Conservation (phyloP, 2,888 invertebrate species). For the Helleia helle region DNA sequence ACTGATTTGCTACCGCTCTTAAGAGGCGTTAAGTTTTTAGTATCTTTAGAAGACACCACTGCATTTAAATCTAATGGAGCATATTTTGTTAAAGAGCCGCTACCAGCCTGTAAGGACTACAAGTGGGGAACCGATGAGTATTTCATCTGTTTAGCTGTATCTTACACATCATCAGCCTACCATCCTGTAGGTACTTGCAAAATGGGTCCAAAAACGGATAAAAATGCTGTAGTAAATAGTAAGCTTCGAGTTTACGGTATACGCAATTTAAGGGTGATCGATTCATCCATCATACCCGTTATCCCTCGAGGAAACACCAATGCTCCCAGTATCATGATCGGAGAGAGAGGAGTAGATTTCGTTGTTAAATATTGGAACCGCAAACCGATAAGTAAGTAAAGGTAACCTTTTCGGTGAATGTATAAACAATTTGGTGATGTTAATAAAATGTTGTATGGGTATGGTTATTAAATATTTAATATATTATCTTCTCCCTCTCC, state of each 20-base stretch:
- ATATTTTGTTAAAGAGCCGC: constrained; percentile 58
- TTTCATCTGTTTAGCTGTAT: constrained; percentile 74
- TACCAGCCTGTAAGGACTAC: constrained; percentile 73
- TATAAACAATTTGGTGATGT: no score
- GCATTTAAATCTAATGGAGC: constrained; percentile 73
- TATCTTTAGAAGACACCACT: constrained; percentile 70
- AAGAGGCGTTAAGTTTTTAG: constrained; percentile 72
- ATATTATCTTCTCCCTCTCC: no score
- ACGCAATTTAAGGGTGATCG: constrained; percentile 77
- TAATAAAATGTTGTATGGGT: no score
- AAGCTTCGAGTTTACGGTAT: constrained; percentile 77
- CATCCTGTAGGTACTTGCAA: constrained; percentile 53
- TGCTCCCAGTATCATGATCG: constrained; percentile 67
- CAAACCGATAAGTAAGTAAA: no score
- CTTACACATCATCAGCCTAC: constrained; percentile 70
- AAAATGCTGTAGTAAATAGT: constrained; percentile 78
- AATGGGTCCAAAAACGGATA: constrained; percentile 72
- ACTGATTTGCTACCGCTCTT: constrained; percentile 75
- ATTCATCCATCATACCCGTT: constrained; percentile 86
- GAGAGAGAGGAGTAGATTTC: constrained; percentile 31
- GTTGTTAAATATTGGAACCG: constrained; percentile 40
- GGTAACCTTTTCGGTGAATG: no score
- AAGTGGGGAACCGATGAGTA: constrained; percentile 76
- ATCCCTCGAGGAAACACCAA: constrained; percentile 87
- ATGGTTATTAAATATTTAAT: no score